Percentiles rank a stretch among this genome's conserved stretches.
phyloP scores from a whole-genome alignment of 2,113 vertebrate genomes.

The Myocastor coypus region DNA sequence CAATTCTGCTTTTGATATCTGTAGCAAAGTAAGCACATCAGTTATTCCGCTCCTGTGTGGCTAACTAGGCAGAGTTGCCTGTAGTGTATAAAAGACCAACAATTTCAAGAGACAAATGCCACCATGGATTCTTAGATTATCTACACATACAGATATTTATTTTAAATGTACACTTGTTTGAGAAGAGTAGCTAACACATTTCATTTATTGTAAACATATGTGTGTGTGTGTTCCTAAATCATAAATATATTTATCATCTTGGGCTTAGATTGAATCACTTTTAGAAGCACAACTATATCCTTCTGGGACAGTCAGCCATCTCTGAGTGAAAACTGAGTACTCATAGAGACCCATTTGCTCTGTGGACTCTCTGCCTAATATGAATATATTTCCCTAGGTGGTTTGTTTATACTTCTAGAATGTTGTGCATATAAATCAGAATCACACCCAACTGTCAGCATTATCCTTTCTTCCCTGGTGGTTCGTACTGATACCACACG shows the following conservation, averaged over 20 bases:
- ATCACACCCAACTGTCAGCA: conserved; percentile 59
- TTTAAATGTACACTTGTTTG: not conserved
- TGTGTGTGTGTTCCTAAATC: not conserved
- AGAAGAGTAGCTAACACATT: not conserved
- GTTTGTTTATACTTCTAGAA: conserved; percentile 51
- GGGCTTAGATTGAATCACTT: not conserved
- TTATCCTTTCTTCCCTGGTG: conserved; percentile 61
- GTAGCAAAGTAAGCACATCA: not conserved
- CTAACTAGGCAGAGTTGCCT: not conserved
- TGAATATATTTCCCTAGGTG: conserved; percentile 57
- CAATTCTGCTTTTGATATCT: not conserved
- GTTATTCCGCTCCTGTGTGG: not conserved
- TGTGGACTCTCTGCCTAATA: conserved; percentile 39
- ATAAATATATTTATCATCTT: conserved; percentile 46
- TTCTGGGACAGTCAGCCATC: not conserved
- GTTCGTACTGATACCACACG: not conserved
- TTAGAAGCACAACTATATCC: not conserved
- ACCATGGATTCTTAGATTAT: not conserved
- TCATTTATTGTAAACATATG: not conserved
- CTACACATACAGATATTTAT: not conserved
- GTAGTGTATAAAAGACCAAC: not conserved
- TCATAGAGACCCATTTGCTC: not conserved
- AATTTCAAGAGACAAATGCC: not conserved
- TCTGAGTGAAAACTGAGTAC: conserved; percentile 50
- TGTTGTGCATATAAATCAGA: conserved; percentile 67